Conservation (phyloP, 2,113 vertebrate genomes). For the Leptocoma aspasia region DNA sequence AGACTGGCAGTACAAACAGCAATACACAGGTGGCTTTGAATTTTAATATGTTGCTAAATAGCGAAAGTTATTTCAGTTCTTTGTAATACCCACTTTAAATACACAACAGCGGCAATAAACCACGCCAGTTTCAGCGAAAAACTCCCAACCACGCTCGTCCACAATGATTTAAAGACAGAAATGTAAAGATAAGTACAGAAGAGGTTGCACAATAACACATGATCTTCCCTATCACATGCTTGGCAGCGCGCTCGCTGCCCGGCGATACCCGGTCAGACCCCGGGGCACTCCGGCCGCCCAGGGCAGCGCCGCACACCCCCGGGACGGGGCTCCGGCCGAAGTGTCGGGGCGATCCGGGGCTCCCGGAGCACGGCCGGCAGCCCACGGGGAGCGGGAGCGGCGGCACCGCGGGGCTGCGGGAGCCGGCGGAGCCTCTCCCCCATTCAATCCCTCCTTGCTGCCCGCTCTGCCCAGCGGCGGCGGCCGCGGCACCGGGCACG, state of each 20-base stretch:
- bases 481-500: not conserved
- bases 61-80: not conserved
- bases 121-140: not conserved
- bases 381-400: not conserved
- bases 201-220: constrained; percentile 19
- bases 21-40: not conserved
- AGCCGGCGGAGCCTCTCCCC: not conserved
- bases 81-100: not conserved
- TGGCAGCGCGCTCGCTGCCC: not conserved
- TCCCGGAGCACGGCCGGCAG: not conserved
- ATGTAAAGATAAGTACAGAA: not conserved
- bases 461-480: not conserved
- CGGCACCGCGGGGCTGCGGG: not conserved
- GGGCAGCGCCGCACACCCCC: not conserved
- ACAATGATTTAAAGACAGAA: not conserved
- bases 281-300: not conserved
- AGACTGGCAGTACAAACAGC: not conserved
- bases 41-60: not conserved
- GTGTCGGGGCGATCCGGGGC: not conserved
- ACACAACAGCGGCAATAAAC: not conserved
- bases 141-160: not conserved
- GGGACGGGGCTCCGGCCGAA: not conserved
- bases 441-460: not conserved
- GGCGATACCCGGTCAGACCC: not conserved
- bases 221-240: constrained; percentile 33